A percentile compares a stretch with the other conserved stretches of the same genome.
Conservation (phyloP, 2,888 invertebrate species). For the Drosophila anomalata region DNA sequence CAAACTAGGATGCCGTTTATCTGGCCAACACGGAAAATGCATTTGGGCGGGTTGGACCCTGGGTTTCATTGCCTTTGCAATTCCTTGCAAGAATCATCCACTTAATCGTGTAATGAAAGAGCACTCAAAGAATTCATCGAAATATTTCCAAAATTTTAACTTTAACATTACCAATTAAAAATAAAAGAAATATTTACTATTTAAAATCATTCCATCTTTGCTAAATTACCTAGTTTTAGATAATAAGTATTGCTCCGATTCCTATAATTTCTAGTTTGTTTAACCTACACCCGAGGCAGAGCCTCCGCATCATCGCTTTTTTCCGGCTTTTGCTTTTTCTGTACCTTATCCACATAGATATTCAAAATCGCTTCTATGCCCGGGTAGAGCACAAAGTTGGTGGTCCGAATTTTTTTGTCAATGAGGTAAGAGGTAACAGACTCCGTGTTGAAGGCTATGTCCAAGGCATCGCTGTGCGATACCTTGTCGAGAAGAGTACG, state of each 20-base stretch:
- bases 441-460: conserved; percentile 84
- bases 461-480: conserved; percentile 85
- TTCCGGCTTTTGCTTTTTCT: conserved; percentile 60
- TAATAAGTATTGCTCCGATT: neutral
- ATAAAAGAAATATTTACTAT: neutral
- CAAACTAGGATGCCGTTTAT: conserved; percentile 19
- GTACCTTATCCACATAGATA: conserved; percentile 80
- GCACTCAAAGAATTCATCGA: neutral
- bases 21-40: conserved; percentile 21
- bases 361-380: conserved; percentile 84
- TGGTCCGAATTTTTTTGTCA: conserved; percentile 81
- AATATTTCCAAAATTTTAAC: neutral
- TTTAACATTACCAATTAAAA: neutral
- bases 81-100: neutral
- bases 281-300: conserved; percentile 15
- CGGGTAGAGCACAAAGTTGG: conserved; percentile 82
- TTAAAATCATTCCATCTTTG: neutral
- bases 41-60: conserved; percentile 17
- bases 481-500: conserved; percentile 85
- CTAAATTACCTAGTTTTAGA: neutral
- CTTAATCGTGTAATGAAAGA: no score
- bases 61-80: neutral
- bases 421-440: conserved; percentile 81
- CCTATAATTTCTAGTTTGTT: neutral
- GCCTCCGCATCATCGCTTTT: conserved; percentile 35